Conservation (phyloP, 2,797 vertebrate genomes). For the Pyrocephalus nanus region DNA sequence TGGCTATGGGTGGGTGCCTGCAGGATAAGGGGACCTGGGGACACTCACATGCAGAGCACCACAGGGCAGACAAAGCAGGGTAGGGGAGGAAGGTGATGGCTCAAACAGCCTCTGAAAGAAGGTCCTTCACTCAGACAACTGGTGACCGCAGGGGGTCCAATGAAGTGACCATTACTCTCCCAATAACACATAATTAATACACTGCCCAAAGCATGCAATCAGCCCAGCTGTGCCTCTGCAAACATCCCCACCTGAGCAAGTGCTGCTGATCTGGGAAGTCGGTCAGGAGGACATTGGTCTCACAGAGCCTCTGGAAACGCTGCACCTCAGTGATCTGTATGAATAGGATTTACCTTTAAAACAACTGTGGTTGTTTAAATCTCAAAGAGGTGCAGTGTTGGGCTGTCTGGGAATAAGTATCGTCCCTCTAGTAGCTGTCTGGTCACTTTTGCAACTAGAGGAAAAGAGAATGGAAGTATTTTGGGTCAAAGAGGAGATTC, state of each 20-base stretch:
- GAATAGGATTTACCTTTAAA: not conserved
- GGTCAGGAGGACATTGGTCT: accelerated
- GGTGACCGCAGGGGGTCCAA: accelerated
- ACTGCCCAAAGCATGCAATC: accelerated
- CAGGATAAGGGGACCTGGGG: not conserved
- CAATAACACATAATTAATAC: accelerated
- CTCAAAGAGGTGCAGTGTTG: accelerated
- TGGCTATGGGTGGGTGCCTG: not conserved
- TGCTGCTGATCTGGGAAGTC: accelerated
- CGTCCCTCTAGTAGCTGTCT: not conserved
- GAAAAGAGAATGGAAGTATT: not conserved
- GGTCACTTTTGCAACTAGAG: not conserved
- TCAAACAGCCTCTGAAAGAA: not conserved
- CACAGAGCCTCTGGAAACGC: not conserved
- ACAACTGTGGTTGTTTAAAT: not conserved
- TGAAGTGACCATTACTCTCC: not conserved
- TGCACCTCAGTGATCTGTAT: accelerated
- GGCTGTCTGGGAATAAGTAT: not conserved
- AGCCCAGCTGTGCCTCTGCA: not conserved
- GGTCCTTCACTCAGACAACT: not conserved
- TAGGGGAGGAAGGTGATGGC: not conserved
- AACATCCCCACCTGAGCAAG: not conserved
- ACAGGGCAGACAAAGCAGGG: not conserved
- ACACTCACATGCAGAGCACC: not conserved
- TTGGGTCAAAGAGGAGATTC: not conserved